Conservation (phyloP, 2,888 invertebrate genomes). For the Cheilosia grossa region DNA sequence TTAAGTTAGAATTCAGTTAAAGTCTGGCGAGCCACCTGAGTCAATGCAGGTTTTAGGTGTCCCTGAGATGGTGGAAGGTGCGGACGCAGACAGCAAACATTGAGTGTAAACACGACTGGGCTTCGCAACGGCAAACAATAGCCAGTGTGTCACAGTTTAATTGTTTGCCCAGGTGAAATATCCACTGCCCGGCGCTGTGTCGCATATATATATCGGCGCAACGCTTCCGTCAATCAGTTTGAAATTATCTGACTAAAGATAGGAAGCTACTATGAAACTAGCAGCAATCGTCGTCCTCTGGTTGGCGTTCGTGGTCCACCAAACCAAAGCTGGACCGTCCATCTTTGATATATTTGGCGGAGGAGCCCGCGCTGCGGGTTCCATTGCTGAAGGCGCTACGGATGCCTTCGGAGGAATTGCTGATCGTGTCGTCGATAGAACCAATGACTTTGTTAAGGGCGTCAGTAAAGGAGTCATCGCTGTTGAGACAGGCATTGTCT, state of each 20-base stretch:
- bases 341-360: too few relatives aligned
- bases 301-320: constrained; percentile 18
- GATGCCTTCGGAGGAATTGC: too few relatives aligned
- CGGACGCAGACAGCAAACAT: too few relatives aligned
- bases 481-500: neutral
- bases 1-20: too few relatives aligned
- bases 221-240: constrained; percentile 28
- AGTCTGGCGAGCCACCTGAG: too few relatives aligned
- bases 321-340: constrained; percentile 12
- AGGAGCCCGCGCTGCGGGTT: constrained; percentile 16
- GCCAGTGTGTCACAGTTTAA: too few relatives aligned
- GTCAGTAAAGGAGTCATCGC: neutral
- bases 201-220: constrained; percentile 40
- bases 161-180: neutral
- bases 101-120: too few relatives aligned
- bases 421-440: too few relatives aligned
- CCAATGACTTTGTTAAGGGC: constrained; percentile 13
- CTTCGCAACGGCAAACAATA: too few relatives aligned
- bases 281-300: constrained; percentile 41
- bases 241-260: constrained; percentile 37
- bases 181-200: neutral
- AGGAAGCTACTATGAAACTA: constrained; percentile 36
- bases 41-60: too few relatives aligned
- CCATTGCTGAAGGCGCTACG: neutral
- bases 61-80: too few relatives aligned